These are phyloP conservation scores for Herpetotheres cachinnans DNA, from an alignment of 2,113 vertebrate species.

Conservation along the genomic window DNA sequence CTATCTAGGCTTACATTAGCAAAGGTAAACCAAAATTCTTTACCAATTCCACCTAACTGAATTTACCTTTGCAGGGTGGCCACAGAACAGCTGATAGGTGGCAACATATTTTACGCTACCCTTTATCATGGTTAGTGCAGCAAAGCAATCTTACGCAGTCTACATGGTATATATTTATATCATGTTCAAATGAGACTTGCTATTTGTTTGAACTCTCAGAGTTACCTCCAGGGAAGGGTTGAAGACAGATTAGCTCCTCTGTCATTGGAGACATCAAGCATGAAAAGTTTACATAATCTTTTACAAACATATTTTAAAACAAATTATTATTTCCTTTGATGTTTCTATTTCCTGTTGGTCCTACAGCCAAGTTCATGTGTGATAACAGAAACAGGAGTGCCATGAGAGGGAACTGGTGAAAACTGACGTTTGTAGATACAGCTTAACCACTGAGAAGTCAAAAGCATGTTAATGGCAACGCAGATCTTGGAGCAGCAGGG, in stretches of 20 bases:
- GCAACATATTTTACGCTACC: background rate
- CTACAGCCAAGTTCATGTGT: background rate
- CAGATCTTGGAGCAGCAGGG: background rate
- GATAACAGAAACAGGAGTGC: slow-evolving; percentile 9
- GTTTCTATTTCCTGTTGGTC: background rate
- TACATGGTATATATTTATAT: background rate
- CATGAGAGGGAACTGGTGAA: background rate
- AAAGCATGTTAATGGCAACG: background rate
- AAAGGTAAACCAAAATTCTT: background rate
- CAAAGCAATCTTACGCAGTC: background rate
- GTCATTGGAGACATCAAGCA: slow-evolving; percentile 37
- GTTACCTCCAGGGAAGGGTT: slow-evolving; percentile 34
- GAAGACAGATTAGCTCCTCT: slow-evolving; percentile 49
- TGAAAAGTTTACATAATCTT: slow-evolving; percentile 20
- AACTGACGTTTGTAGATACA: background rate
- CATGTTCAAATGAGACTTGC: slow-evolving; percentile 25
- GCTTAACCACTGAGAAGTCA: background rate
- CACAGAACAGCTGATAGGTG: background rate
- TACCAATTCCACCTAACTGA: background rate
- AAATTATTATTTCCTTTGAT: background rate
- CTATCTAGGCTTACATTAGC: background rate
- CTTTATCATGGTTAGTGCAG: background rate
- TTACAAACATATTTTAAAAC: slow-evolving; percentile 35
- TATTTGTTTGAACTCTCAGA: slow-evolving; percentile 39
- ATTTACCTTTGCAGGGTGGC: background rate